Base-by-base conservation (phyloP, 2,888 invertebrate genomes). In the Drosophila neonasuta region DNA sequence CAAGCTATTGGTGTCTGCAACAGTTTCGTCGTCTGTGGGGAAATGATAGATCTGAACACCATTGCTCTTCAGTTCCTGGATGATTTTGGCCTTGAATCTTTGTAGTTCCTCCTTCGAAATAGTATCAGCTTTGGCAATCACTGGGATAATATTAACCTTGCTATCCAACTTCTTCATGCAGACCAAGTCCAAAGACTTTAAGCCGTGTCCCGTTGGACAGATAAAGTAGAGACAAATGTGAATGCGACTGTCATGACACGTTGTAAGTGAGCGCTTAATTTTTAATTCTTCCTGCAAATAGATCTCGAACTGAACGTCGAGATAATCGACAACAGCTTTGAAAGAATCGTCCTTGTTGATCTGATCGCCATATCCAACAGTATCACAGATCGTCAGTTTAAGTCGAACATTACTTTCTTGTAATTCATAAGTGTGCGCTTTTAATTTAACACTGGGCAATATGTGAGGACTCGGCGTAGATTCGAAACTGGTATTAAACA, bases 291-390 rank as follows among this genome's bases (percentile, higher is more conserved):
- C 99, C 91, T 99, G 97, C 11, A 99, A 93, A 91, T 97, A 99
- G 0, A 96, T 95, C 90, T 99, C 99, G 91, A 99, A 99, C 92
- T 99, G 99, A 0, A 96, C 95, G 90, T 99, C 99, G 67, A 99
- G 98, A 91, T 99, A 99, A 91, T 99, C 98, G 34, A 99, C 98
- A 45, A 99, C 97, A 0, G 99, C 96, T 90, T 98, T 98, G 91
- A 98, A 99, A 89, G 99, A 99, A 91, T 99, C 99, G 86, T 99
- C 99, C 91, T 99, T 99, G 91, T 99, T 99, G 70, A 99, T 97
- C 92, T 99, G 99, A 92, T 99, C 99, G 6, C 99, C 99, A 88
- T 99, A 99, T n/a, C 99, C 99, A 29, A 99, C 97, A 0, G 99
- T 99, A 90, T 99, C 99, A 67, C 99, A 98, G 79, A 99, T 95